phyloP scores from a whole-genome alignment of 2,797 vertebrate genomes.

The Chelonia mydas region DNA sequence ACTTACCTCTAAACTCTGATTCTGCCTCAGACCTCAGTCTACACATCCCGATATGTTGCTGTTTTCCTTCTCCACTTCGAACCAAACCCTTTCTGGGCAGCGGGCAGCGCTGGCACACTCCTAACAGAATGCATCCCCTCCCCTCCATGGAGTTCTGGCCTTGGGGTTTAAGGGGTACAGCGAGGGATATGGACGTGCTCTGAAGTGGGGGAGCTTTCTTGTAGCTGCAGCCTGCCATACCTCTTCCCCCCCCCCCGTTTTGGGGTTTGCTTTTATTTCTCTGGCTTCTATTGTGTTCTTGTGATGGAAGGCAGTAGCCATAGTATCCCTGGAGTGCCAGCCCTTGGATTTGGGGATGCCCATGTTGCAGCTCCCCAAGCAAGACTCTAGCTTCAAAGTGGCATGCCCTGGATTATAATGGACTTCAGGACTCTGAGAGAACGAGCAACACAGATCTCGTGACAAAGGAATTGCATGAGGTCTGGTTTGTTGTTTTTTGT shows the following conservation, averaged over 20 bases:
- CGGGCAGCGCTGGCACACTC: background rate
- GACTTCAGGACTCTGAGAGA: background rate
- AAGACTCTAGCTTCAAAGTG: background rate
- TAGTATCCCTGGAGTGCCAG: background rate
- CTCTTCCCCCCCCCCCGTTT: background rate
- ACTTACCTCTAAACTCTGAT: background rate
- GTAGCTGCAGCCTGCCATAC: no score
- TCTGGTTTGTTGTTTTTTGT: background rate
- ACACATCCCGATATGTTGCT: fast-evolving
- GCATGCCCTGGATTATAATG: background rate
- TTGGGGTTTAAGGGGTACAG: background rate
- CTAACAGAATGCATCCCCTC: background rate
- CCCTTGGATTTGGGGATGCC: background rate
- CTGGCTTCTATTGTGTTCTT: background rate
- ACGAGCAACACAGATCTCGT: background rate
- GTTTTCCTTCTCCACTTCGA: background rate
- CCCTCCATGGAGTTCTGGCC: background rate
- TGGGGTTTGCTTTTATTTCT: background rate
- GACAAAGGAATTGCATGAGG: background rate
- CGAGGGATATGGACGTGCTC: background rate
- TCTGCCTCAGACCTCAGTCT: no score
- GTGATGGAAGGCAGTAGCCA: background rate
- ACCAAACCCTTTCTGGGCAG: background rate
- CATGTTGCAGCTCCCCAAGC: background rate
- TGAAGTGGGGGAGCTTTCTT: background rate